Conservation (phyloP, 2,888 invertebrate genomes). For the Cheilosia scutellata region DNA sequence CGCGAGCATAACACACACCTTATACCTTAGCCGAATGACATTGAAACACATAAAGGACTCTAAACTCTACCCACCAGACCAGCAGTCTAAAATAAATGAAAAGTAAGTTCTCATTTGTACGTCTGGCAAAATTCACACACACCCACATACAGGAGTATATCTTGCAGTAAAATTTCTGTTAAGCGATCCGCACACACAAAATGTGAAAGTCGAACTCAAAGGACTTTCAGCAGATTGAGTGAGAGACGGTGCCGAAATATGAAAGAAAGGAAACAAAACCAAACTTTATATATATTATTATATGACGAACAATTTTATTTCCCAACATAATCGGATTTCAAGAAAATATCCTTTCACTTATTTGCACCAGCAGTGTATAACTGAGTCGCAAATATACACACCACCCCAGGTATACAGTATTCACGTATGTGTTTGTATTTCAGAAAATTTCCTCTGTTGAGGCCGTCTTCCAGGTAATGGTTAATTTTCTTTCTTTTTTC, state of each 20-base stretch:
- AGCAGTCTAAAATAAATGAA: conserved; percentile 18
- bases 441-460: conserved; percentile 19
- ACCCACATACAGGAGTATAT: background rate
- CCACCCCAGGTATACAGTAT: background rate
- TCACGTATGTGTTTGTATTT: background rate
- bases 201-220: conserved; percentile 26
- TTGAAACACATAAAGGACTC: conserved; percentile 47
- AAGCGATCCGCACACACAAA: conserved; percentile 36
- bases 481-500: conserved; percentile 41
- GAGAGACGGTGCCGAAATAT: conserved; percentile 6
- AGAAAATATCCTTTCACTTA: conserved; percentile 66
- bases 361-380: conserved; percentile 32
- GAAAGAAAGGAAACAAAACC: background rate
- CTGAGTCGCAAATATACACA: background rate
- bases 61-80: background rate
- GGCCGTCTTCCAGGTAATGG: conserved; percentile 35
- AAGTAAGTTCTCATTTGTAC: conserved; percentile 52
- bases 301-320: conserved; percentile 48
- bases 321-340: conserved; percentile 66
- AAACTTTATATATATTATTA: background rate
- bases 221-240: conserved; percentile 43
- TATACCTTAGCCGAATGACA: conserved; percentile 15
- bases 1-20: conserved; percentile 27
- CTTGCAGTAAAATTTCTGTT: conserved; percentile 15
- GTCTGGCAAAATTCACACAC: conserved; percentile 45